Conservation (phyloP, 2,888 invertebrate genomes). For the Acanthococcus lagerstroemiae region DNA sequence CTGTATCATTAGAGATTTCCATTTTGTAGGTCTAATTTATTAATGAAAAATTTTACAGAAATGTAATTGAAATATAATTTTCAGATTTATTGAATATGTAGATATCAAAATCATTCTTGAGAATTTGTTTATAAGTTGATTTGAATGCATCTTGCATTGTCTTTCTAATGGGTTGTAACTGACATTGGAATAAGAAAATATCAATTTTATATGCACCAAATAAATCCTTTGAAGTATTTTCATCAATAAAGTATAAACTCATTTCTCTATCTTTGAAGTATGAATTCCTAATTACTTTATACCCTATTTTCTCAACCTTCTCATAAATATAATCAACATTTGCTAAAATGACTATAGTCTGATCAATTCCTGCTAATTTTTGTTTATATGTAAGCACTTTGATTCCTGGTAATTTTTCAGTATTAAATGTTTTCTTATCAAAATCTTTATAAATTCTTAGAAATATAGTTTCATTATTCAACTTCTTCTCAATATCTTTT, state of each 20-base stretch:
- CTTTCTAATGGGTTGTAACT: not conserved
- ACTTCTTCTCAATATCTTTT: constrained; percentile 1
- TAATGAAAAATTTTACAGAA: not conserved
- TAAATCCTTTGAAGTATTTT: constrained; percentile 1
- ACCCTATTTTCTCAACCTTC: constrained; percentile 8
- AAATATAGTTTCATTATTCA: not conserved
- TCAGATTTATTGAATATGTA: not conserved
- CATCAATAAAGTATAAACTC: constrained; percentile 8
- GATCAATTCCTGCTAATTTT: not conserved
- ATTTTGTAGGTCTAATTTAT: too few species aligned
- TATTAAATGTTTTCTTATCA: not conserved
- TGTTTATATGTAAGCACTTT: not conserved
- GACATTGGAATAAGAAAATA: constrained; percentile 5
- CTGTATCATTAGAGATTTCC: not conserved
- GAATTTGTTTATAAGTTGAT: not conserved
- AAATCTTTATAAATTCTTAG: not conserved
- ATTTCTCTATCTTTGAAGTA: constrained; percentile 1
- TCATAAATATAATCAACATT: constrained; percentile 13
- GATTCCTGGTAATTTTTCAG: constrained; percentile 1
- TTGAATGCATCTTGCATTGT: not conserved
- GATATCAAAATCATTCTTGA: not conserved
- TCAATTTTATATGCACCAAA: constrained; percentile 8
- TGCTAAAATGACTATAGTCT: constrained; percentile 1
- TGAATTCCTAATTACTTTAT: constrained; percentile 4
- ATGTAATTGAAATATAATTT: not conserved